A percentile compares a stretch with the other conserved stretches of the same genome.
Evolutionary conservation across 1,140 invertebrate genomes (phyloP).

Genomic region (Apocrypta bakeri): DNA sequence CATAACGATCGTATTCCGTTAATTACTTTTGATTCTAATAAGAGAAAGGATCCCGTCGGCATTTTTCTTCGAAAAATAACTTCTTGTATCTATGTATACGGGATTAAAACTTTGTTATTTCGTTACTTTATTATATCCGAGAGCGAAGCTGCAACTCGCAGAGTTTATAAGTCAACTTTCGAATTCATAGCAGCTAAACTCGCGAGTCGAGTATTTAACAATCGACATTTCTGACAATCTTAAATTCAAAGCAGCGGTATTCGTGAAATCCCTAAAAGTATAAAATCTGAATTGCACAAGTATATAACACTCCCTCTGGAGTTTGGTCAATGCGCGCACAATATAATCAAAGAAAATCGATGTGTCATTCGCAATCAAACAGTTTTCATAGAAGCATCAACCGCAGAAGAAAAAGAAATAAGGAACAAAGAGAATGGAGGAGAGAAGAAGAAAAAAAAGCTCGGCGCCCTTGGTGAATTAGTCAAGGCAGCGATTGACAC

Average conservation of each 20-base stretch:
- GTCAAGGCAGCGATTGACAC: conserved; percentile 62
- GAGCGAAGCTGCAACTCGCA: no score
- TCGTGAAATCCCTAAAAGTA: no score
- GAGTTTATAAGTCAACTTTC: no score
- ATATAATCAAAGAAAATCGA: neutral
- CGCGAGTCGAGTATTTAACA: no score
- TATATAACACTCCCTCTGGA: neutral
- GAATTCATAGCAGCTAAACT: no score
- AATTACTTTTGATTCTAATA: neutral
- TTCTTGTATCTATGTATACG: no score
- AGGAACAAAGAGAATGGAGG: neutral
- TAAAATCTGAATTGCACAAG: no score
- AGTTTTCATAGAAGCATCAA: no score
- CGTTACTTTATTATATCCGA: no score
- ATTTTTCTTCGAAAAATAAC: neutral
- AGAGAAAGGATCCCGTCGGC: neutral
- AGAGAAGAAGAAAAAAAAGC: neutral
- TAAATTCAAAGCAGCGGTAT: no score
- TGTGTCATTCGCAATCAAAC: neutral
- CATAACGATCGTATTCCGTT: neutral
- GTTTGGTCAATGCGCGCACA: neutral
- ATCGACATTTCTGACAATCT: no score
- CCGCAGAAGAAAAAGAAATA: neutral
- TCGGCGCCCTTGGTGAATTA: conserved; percentile 51
- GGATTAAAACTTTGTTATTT: no score